Conservation (phyloP, 2,888 invertebrate genomes). For the Napeogenes sylphis region DNA sequence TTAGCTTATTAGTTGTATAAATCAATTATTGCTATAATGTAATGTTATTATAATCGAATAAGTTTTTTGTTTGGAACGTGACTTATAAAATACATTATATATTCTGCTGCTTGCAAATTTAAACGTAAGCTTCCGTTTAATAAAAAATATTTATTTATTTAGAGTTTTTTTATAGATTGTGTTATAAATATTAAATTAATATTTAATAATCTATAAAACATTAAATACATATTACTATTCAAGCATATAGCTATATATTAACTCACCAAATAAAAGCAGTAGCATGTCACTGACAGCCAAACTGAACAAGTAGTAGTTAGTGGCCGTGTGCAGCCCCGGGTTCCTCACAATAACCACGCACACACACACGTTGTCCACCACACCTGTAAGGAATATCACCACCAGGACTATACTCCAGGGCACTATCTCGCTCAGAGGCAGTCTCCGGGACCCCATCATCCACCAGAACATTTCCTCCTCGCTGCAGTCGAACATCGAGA, state of each 20-base stretch:
- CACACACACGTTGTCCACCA: slow-evolving; percentile 89
- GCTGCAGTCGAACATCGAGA: slow-evolving; percentile 76
- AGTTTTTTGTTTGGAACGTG: no score
- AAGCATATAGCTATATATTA: background rate
- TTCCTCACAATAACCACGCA: slow-evolving; percentile 91
- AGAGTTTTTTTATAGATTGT: no score
- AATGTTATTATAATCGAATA: no score
- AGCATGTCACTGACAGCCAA: slow-evolving; percentile 92
- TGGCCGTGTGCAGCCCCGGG: slow-evolving; percentile 90
- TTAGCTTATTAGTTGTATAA: no score
- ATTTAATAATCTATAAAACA: no score
- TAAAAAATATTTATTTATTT: no score
- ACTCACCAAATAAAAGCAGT: slow-evolving; percentile 88
- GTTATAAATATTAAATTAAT: no score
- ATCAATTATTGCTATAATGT: no score
- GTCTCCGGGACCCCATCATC: slow-evolving; percentile 78
- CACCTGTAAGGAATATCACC: slow-evolving; percentile 88
- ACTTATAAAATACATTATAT: no score
- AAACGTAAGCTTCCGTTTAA: no score
- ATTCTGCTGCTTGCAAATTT: no score
- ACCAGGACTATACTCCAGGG: slow-evolving; percentile 84
- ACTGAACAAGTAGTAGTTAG: slow-evolving; percentile 94
- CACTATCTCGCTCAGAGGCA: slow-evolving; percentile 77
- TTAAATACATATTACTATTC: no score
- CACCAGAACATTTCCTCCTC: slow-evolving; percentile 78